Evolutionary conservation across 2,113 vertebrate genomes (phyloP).

Genomic region (Caracal caracal): DNA sequence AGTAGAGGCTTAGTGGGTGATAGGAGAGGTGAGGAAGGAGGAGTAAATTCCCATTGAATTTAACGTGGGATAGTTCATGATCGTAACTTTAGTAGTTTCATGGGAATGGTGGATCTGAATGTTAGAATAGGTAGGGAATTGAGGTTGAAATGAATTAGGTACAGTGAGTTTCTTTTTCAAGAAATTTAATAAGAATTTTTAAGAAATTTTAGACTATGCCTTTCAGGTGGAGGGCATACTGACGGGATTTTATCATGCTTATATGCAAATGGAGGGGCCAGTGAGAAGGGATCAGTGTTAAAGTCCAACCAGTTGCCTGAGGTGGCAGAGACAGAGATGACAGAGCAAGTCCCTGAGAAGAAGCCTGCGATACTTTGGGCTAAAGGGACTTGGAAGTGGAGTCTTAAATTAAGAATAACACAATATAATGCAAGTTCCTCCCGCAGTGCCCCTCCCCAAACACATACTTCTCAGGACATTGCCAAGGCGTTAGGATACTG

Average conservation of each 20-base stretch:
- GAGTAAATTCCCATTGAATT: background rate
- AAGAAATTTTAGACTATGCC: background rate
- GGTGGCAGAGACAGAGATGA: background rate
- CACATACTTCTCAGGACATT: background rate
- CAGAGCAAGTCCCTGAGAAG: background rate
- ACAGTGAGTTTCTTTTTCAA: background rate
- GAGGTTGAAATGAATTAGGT: background rate
- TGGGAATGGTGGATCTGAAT: background rate
- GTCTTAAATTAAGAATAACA: background rate
- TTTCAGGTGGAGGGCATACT: background rate
- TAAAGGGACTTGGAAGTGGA: background rate
- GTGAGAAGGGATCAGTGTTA: background rate
- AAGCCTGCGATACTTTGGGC: background rate
- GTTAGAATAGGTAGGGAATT: background rate
- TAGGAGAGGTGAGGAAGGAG: background rate
- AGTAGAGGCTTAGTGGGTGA: fast-evolving
- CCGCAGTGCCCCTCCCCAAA: background rate
- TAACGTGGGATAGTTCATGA: background rate
- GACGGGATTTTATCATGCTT: background rate
- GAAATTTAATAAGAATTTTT: background rate
- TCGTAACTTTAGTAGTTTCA: background rate
- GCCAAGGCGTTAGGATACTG: background rate
- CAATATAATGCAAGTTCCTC: background rate
- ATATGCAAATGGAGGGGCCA: background rate
- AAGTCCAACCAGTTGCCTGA: background rate